phyloP scores from a whole-genome alignment of 2,113 vertebrate genomes.

The Tretioscincus oriximinensis region DNA sequence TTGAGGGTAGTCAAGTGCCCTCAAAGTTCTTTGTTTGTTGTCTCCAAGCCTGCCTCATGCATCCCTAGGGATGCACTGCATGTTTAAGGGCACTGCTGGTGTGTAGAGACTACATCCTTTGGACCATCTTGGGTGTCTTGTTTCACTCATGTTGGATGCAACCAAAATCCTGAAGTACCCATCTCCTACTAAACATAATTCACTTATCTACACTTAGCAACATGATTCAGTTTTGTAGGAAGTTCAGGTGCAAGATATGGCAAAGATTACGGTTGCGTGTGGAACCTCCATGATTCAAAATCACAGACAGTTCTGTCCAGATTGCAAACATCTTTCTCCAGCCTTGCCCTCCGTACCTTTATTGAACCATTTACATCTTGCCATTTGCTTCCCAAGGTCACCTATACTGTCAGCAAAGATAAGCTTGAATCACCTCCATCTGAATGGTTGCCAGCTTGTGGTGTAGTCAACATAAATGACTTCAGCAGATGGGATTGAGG shows the following conservation, averaged over 20 bases:
- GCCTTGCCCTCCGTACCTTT: not conserved
- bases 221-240: no score
- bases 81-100: no score
- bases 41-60: no score
- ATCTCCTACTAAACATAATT: not conserved
- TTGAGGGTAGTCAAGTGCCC: no score
- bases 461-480: slow-evolving; percentile 5
- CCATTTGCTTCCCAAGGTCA: not conserved
- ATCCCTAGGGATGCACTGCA: no score
- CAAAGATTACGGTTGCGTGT: not conserved
- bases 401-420: slow-evolving; percentile 1
- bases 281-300: not conserved
- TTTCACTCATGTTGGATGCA: no score
- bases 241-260: no score
- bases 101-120: no score
- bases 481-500: slow-evolving; percentile 21
- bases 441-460: not conserved
- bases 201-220: no score
- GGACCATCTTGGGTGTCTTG: no score
- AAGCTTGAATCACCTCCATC: not conserved
- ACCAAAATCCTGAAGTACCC: no score
- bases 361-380: not conserved
- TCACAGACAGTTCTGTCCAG: not conserved
- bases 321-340: not conserved
- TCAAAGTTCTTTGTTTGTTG: no score